Evolutionary conservation across 2,797 vertebrate species (phyloP), one percentile per base, ranked within the genome.

Genomic region (Tadarida brasiliensis): DNA sequence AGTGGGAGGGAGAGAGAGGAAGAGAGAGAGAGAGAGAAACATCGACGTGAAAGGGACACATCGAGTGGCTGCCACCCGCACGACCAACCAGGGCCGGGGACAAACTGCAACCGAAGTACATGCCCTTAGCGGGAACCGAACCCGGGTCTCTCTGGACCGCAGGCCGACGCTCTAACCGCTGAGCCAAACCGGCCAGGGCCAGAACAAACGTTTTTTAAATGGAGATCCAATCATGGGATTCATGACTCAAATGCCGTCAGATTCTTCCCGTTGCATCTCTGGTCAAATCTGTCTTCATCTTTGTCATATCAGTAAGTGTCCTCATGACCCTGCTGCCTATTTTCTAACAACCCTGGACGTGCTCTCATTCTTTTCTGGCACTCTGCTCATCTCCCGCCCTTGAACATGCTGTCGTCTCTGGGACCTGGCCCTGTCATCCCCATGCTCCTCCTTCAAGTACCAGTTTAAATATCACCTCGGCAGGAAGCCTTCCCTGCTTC

Each of bases 251-350:
- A 54, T 7, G 39, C 49, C 26, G 80, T 47, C 20, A 24, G 71
- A 30, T 30, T 57, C 39, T 94, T 47, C 28, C 57, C 12, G 11
- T 16, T 54, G 14, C 16, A 15, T 17, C 51, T 33, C 74, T 63
- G 24, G 49, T 56, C 28, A 68, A 88, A 85, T 17, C 24, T 26
- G 0, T 22, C 22, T 71, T 33, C 5, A 4, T 15, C n/a, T 24
- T 65, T 56, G 28, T 61, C n/a, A 49, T 33, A 1, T 26, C 1
- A 11, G 4, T 2, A 2, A 5, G 39, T 12, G 2, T 9, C 20
- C 9, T 30, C 47, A n/a, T 17, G 12, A 30, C 17, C 20, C 80
- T 7, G 54, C 57, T 65, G 2, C 30, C 19, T 67, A 0, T n/a
- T 67, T 26, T 80, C 20, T 16, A 47, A 28, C 11, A 59, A 56